Evolutionary conservation across 2,113 vertebrate species (phyloP), one percentile per base, ranked within the genome.

Genomic region (Caranx melampygus): DNA sequence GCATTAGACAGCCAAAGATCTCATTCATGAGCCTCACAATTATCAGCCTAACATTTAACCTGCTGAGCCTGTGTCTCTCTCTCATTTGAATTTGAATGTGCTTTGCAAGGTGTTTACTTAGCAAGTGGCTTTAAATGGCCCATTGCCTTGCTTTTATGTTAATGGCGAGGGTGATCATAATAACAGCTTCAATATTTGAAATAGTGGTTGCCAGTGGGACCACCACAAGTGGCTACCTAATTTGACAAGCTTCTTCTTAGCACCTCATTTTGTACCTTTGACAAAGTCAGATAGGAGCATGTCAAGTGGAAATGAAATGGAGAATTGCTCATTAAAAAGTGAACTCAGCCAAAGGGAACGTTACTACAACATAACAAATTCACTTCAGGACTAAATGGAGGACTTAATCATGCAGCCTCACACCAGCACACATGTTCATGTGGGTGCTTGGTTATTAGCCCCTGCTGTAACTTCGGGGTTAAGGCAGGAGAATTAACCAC

Each of bases 271-370:
- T 84, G 51, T 79, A 85, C 82, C 81, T 84, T 80, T 75, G 70
- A 84, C 85, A 84, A 84, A 83, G 81, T 84, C 60, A 65, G 81
- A 87, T 87, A 83, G 45, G 60, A 76, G 42, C 33, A 16, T 84
- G 71, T 90, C 80, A 86, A 88, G 85, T 88, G 87, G 80, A 89
- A 92, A 84, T 83, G 37, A 86, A 88, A 87, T 78, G 12, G 78
- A 82, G 87, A 90, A 89, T 72, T 63, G 77, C 79, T 89, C 81
- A 88, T 90, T 89, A 89, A 91, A 91, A 91, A 84, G 81, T 72
- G 65, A 90, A 74, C 71, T 66, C 75, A 72, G 69, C 87, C 75
- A 69, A 85, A 85, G 71, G 80, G 83, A 90, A 82, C 65, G 13
- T 33, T 34, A 49, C 63, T 80, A 78, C 78, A 81, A 83, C 79